phyloP scores from a whole-genome alignment of 2,888 invertebrate genomes.

The Orthosia gracilis region DNA sequence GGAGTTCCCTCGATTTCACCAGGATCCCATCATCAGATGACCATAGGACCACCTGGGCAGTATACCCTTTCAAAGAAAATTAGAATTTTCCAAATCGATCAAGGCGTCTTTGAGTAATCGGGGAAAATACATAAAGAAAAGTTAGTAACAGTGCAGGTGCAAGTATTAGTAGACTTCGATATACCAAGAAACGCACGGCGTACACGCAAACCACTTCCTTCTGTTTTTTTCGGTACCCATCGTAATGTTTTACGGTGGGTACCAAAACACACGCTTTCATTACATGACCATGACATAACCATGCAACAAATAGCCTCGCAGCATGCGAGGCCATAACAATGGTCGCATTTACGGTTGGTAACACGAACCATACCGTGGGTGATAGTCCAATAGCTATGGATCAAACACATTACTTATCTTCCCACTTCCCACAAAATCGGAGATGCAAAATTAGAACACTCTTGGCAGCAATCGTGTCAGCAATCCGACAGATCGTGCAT shows the following conservation, averaged over 20 bases:
- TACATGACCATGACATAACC: background rate
- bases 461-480: slow-evolving; percentile 57
- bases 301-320: slow-evolving; percentile 16
- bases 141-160: too few relatives aligned
- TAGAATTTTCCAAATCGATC: too few relatives aligned
- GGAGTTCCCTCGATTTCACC: too few relatives aligned
- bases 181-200: too few relatives aligned
- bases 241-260: background rate
- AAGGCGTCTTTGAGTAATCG: too few relatives aligned
- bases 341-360: slow-evolving; percentile 1
- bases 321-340: slow-evolving; percentile 24
- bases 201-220: background rate
- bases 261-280: background rate
- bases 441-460: slow-evolving; percentile 45
- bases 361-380: slow-evolving; percentile 15
- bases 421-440: slow-evolving; percentile 19
- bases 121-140: too few relatives aligned
- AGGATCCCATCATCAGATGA: too few relatives aligned
- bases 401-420: slow-evolving; percentile 23
- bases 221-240: background rate
- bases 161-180: too few relatives aligned
- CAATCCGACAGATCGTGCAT: slow-evolving; percentile 42
- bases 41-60: too few relatives aligned
- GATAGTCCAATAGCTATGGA: background rate
- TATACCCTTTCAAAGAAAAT: too few relatives aligned